phyloP scores from a whole-genome alignment of 2,888 invertebrate species.

The Idaea aversata region DNA sequence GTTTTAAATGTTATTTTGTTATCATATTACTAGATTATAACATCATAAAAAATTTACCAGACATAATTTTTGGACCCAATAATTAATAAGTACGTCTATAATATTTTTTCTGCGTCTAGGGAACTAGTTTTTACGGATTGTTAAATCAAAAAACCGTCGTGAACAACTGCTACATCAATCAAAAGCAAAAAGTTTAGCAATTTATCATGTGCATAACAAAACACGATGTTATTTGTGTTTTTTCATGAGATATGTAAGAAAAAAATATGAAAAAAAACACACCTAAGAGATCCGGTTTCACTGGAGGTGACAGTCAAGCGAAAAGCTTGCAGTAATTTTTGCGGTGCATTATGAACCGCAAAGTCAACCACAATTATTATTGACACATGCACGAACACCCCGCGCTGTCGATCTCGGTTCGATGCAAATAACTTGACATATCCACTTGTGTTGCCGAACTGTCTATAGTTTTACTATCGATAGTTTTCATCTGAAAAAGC shows the following conservation, averaged over 20 bases:
- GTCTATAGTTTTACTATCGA: too few relatives aligned
- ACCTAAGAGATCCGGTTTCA: too few relatives aligned
- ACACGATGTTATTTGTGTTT: constrained; percentile 5
- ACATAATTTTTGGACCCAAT: not conserved
- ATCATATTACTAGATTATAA: not conserved
- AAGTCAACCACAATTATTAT: too few relatives aligned
- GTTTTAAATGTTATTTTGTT: not conserved
- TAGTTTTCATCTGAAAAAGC: too few relatives aligned
- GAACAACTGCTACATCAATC: too few relatives aligned
- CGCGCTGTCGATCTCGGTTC: too few relatives aligned
- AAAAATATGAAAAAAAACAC: not conserved
- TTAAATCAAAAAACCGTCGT: not conserved
- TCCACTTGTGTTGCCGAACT: too few relatives aligned
- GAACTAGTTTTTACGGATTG: not conserved
- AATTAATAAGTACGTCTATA: not conserved
- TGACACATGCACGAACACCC: too few relatives aligned
- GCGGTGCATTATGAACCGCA: too few relatives aligned
- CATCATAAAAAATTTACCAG: not conserved
- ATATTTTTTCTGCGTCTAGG: not conserved
- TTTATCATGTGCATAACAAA: not conserved
- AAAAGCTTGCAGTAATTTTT: too few relatives aligned
- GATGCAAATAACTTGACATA: too few relatives aligned
- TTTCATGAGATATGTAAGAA: not conserved
- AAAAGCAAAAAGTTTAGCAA: not conserved
- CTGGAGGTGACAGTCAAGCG: too few relatives aligned